Evolutionary conservation across 2,888 invertebrate species (phyloP), one percentile per base, ranked within the genome.

Genomic region (Trachelus stipa): DNA sequence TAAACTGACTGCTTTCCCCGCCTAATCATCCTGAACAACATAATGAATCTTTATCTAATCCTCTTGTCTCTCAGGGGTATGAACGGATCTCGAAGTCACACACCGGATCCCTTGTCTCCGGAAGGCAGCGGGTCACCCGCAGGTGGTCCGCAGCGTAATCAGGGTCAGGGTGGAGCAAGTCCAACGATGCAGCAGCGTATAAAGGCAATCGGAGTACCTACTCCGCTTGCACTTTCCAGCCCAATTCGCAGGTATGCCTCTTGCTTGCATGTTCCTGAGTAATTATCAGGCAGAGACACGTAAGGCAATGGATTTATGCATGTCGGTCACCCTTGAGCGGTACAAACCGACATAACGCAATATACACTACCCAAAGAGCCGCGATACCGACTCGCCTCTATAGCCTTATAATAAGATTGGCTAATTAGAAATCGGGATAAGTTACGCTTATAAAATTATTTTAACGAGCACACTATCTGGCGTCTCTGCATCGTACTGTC

Each of bases 161-260:
- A 91, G 79, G 92, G 92, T 77, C 92, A 92, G 15, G 93, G 93
- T 83, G 92, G 94, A 79, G 94, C 94, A 40, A 96, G 97, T 88
- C 97, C 97, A 78, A 97, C 97, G 76, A 96, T 97, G 96, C 97
- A 97, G 92, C 97, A 97, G 92, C 94, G 97, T 88, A 96, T 97
- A 89, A 97, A 97, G 92, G 96, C 97, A 80, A 94, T 97, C 79
- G 97, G 97, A 76, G 97, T 97, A 85, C 97, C 97, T 79, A 97
- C 97, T 82, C 97, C 97, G 69, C 93, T 97, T 78, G 96, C 97
- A 12, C 94, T 97, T 93, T 96, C 95, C 93, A 97, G 97, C 92
- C 97, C 97, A 80, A 96, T 97, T 86, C 93, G 97, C 93, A 96
- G 97, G 97, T 97, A 94, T 92, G 92, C 89, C 71, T 83, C 73